These are phyloP conservation scores for Pseudochirops corinnae DNA, from an alignment of 2,797 vertebrate species.

Conservation along the genomic window DNA sequence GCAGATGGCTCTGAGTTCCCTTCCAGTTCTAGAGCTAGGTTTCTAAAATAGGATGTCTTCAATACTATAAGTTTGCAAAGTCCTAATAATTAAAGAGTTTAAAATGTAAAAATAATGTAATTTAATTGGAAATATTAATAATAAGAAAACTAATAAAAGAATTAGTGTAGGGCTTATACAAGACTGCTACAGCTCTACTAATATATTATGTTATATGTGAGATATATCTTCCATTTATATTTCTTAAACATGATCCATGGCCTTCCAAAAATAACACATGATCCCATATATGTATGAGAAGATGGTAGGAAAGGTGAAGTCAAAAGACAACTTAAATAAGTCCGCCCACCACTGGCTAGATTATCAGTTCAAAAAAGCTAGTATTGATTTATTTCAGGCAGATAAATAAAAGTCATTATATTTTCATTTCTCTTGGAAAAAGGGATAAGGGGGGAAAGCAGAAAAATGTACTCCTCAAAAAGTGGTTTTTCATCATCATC, in stretches of 20 bases:
- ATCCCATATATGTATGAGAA: neutral
- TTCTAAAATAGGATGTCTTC: neutral
- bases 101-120: neutral
- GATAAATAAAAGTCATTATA: neutral
- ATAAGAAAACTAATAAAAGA: neutral
- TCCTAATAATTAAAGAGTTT: neutral
- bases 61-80: neutral
- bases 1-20: neutral
- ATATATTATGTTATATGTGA: slow-evolving; percentile 4
- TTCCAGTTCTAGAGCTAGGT: neutral
- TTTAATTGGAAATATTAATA: neutral
- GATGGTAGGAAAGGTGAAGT: neutral
- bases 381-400: neutral
- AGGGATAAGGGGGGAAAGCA: neutral
- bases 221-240: slow-evolving; percentile 51
- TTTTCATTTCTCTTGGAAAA: slow-evolving; percentile 2
- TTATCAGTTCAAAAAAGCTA: neutral
- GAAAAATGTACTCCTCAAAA: slow-evolving; percentile 3
- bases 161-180: neutral
- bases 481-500: neutral
- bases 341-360: neutral
- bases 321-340: neutral
- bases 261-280: neutral
- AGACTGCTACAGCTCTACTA: neutral
- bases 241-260: slow-evolving; percentile 5